Evolutionary conservation across 1,140 invertebrate species (phyloP).

Genomic region (Drosophila navojoa): DNA sequence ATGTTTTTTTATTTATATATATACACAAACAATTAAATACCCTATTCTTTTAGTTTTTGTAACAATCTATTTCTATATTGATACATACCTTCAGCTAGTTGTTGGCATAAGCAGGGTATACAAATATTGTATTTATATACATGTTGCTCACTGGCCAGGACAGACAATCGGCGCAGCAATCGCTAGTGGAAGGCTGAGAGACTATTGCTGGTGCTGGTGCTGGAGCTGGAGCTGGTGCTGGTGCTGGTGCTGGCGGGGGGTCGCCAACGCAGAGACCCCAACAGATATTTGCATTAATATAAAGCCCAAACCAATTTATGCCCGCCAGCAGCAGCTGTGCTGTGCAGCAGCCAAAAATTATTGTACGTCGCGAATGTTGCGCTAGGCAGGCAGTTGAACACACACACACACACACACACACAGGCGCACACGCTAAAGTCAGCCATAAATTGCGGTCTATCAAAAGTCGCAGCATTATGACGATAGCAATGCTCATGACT

Average conservation of each 20-base stretch:
- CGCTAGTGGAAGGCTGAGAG: constrained; percentile 18
- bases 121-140: constrained; percentile 22
- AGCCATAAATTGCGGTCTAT: constrained; percentile 36
- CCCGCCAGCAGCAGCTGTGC: constrained; percentile 59
- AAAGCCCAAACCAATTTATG: constrained; percentile 77
- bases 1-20: too few relatives aligned
- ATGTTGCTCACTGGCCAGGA: constrained; percentile 15
- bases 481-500: constrained; percentile 3
- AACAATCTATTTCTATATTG: not conserved
- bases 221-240: constrained; percentile 4
- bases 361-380: constrained; percentile 21
- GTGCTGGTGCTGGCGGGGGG: constrained; percentile 27
- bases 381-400: constrained; percentile 18
- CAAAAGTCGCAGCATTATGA: constrained; percentile 27
- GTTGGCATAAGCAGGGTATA: constrained; percentile 3
- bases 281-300: constrained; percentile 81
- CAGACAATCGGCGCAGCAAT: constrained; percentile 67
- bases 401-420: constrained; percentile 13
- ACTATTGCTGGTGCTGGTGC: constrained; percentile 5
- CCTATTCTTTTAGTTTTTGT: too few relatives aligned
- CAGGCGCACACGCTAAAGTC: not conserved
- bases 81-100: too few relatives aligned
- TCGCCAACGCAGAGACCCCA: constrained; percentile 69
- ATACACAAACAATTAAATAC: too few relatives aligned
- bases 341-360: constrained; percentile 37